phyloP scores from a whole-genome alignment of 2,797 vertebrate genomes.

The Hozukius guyotensis region DNA sequence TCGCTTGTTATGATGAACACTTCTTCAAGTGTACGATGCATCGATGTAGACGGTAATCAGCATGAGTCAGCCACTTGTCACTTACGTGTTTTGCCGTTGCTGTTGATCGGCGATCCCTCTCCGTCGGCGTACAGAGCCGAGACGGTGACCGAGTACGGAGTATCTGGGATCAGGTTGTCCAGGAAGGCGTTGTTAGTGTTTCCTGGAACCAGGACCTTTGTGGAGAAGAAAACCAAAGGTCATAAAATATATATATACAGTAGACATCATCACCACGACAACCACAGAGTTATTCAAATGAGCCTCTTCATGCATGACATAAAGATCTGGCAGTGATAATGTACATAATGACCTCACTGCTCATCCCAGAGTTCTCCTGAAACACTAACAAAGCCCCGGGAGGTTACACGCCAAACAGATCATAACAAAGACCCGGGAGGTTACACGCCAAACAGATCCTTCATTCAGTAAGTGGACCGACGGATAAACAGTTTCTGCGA shows the following conservation, averaged over 20 bases:
- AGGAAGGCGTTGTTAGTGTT: conserved; percentile 87
- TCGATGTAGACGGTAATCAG: background rate
- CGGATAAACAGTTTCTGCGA: conserved; percentile 51
- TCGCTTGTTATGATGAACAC: background rate
- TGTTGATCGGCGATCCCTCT: conserved; percentile 83
- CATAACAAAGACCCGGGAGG: conserved; percentile 63
- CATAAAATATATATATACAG: background rate
- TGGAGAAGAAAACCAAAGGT: conserved; percentile 1
- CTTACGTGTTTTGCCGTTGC: conserved; percentile 91
- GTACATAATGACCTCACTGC: conserved; percentile 76
- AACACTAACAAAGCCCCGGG: conserved; percentile 68
- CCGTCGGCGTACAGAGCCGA: conserved; percentile 90
- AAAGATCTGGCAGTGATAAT: conserved; percentile 60
- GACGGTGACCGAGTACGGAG: conserved; percentile 88
- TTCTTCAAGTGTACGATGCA: background rate
- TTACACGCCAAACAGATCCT: conserved; percentile 58
- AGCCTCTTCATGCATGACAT: conserved; percentile 32
- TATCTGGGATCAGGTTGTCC: conserved; percentile 91
- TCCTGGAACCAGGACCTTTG: conserved; percentile 90
- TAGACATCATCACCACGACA: background rate
- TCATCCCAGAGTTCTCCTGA: conserved; percentile 47
- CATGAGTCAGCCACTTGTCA: background rate
- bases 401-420: conserved; percentile 35
- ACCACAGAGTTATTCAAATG: conserved; percentile 23
- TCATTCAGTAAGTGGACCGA: conserved; percentile 31